Percentiles rank a stretch among this genome's conserved stretches.
These are phyloP conservation scores for Cataglyphis hispanica DNA, from an alignment of 1,140 invertebrate genomes.

Conservation along the genomic window DNA sequence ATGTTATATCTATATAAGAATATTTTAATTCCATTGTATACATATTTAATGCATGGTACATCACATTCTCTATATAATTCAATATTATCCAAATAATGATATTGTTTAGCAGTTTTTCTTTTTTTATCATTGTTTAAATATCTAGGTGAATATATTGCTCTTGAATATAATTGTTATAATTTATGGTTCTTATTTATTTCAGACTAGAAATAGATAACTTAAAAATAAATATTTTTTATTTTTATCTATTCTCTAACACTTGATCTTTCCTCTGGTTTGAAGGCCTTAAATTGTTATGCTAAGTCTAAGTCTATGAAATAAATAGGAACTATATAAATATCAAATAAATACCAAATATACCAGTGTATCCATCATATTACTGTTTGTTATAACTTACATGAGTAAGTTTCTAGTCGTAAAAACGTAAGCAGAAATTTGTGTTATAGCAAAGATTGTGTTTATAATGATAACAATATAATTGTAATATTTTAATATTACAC, in stretches of 20 bases:
- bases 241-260: background rate
- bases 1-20: background rate
- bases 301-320: constrained; percentile 7
- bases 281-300: constrained; percentile 1
- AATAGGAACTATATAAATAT: constrained; percentile 15
- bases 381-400: background rate
- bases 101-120: background rate
- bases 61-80: no score
- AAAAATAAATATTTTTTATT: background rate
- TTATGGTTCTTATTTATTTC: constrained; percentile 33
- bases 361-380: background rate
- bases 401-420: constrained; percentile 61
- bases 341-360: background rate
- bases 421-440: constrained; percentile 31
- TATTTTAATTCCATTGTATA: constrained; percentile 22
- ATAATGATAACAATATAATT: constrained; percentile 36
- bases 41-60: background rate
- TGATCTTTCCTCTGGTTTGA: background rate
- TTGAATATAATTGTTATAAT: background rate
- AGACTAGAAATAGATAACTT: background rate
- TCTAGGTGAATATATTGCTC: background rate
- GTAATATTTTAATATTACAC: constrained; percentile 55
- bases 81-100: background rate
- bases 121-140: background rate
- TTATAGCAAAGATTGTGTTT: constrained; percentile 40